Base-by-base conservation (phyloP, 2,113 vertebrate species). In the Silurus meridionalis region DNA sequence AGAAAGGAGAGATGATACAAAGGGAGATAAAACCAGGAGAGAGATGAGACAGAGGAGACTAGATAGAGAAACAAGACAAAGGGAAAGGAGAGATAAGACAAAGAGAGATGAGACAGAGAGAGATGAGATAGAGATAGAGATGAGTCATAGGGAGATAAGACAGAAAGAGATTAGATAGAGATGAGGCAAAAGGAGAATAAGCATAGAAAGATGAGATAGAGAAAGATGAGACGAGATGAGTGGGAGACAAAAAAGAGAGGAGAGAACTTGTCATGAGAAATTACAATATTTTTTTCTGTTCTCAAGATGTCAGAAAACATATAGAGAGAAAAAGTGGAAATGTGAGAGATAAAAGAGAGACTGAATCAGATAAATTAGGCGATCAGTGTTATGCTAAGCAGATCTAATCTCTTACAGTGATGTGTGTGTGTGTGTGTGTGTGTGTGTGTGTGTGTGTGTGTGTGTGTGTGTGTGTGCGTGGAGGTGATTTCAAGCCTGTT, bases 371-470 rank as follows among this genome's bases (percentile, higher is more conserved):
- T 57, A 55, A 58, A 46, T 57, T 11, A 55, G 71, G 50, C 6
- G 60, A 90, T 87, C 78, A 90, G 83, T 82, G 23, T 78, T 80
- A 91, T 92, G 89, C 91, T 93, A 92, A 93, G 91, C 90, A 90
- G 89, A 88, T 52, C 15, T 53, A 37, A 80, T 87, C 90, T 86
- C 77, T 82, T 66, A 90, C 91, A 89, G 91, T 15, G 85, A 88
- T 91, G 72, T 77, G 50, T 53, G 48, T 75, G 72, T 53, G 67
- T 92, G 55, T 1, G 28, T 75, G 72, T 53, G 67, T 92, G 57
- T 92, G 57, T 58, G 57, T 58, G 57, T 58, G 57, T 58, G 57
- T 58, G 57, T 58, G 57, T 66, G 63, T 66, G 63, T 66, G 63
- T 66, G 63, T 66, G 63, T 64, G 63, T 23, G 63, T 64, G 63